Conservation (phyloP, 2,797 vertebrate genomes). For the Perdix hodgsoniae region DNA sequence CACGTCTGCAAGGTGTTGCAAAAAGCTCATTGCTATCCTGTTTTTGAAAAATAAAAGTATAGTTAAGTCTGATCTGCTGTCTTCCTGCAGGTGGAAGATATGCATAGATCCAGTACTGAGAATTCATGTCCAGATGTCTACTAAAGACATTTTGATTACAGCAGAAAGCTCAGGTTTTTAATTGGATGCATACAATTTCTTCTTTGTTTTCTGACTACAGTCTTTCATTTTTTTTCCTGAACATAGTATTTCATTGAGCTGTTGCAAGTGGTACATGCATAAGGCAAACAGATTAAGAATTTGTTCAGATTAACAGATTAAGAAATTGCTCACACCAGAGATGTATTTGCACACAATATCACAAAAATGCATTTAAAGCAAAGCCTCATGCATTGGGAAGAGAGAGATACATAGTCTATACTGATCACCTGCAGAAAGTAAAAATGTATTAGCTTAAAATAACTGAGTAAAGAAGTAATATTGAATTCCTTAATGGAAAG, state of each 20-base stretch:
- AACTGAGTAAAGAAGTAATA: neutral
- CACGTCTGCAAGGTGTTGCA: neutral
- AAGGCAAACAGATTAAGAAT: neutral
- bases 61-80: neutral
- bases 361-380: neutral
- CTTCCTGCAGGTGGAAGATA: neutral
- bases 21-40: neutral
- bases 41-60: neutral
- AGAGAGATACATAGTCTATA: neutral
- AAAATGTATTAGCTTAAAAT: neutral
- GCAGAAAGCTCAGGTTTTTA: neutral
- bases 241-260: neutral
- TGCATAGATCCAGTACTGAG: neutral
- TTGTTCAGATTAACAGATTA: too few relatives aligned
- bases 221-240: neutral
- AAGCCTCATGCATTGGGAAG: neutral
- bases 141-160: neutral
- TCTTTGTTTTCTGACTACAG: neutral
- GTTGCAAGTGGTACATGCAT: neutral
- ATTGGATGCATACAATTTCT: neutral
- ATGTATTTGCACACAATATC: neutral
- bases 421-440: neutral
- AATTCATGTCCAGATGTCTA: neutral
- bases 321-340: neutral
- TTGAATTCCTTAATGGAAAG: neutral